Evolutionary conservation across 2,113 vertebrate species (phyloP), one percentile per base, ranked within the genome.

Genomic region (Pterocles gutturalis): DNA sequence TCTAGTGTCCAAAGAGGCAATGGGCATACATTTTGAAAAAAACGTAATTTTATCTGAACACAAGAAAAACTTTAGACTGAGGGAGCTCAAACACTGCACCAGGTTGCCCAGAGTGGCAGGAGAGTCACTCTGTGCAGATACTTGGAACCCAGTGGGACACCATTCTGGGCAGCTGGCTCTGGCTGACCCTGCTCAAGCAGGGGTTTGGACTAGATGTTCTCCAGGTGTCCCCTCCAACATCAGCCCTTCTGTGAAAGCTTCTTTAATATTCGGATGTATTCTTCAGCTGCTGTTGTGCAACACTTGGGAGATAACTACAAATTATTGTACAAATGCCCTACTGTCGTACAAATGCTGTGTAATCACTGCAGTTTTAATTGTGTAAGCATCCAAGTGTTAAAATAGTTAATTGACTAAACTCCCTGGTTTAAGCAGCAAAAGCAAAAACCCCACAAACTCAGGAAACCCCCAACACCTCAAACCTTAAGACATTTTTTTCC

Each of bases 361-460:
- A 96, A 90, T 96, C 89, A 54, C 0, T 5, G 85, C 45, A n/a
- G 62, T 73, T 92, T 86, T 94, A 94, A 93, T 95, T 90, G 88
- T 83, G 46, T 72, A 22, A 33, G 54, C n/a, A 48, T 90, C 76
- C 86, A 92, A 96, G 83, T 93, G 89, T 83, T 96, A 86, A 85
- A 95, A 73, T 70, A 89, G 92, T 86, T 95, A 96, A 83, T 96
- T 95, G 88, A 86, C 83, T 94, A 41, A 88, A 90, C 49, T 90
- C 49, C 62, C 41, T 14, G 15, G 17, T 83, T 89, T 76, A 80
- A 80, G n/a, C 36, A 66, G 43, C 31, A 80, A 80, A 95, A 83
- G 49, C 17, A 48, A 38, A 95, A 90, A 76, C 17, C 10, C 24
- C 34, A 17, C 19, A 46, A 46, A 17, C 17, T 1, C 5, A 49